Evolutionary conservation across 2,888 invertebrate genomes (phyloP), one percentile per base, ranked within the genome.

Genomic region (Brachyptera risi): DNA sequence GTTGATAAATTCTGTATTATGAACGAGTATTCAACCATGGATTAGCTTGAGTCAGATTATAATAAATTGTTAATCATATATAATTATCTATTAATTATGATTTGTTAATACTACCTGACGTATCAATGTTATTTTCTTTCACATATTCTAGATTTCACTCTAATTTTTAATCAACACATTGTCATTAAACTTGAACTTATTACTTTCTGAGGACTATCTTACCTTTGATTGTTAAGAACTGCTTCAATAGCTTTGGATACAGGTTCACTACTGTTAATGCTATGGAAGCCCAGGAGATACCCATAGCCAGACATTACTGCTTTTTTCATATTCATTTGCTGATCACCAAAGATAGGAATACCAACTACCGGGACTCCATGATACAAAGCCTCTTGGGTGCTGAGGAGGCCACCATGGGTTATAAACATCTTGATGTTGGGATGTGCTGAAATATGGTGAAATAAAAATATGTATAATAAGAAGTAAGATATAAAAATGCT

Each of bases 401-500:
- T 80, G 67, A 83, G 75, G 47, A 81, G 73, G 0, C 83, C 84
- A 31, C 82, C 83, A 67, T 83, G 80, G 13, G 81, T 82, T 61
- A 85, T 79, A 64, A 84, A 83, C 0, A 80, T 68, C 65, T 77
- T 78, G 0, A 82, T 74, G 61, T 80, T 81, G 1, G 75, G 73
- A 71, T 84, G 82, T 1, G 77, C 75, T 9, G 58, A 4, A 47
- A 47, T 2, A 44, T n/a, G n/a, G n/a, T n/a, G n/a, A n/a, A n/a
- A n/a, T n/a, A n/a, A n/a, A n/a, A n/a, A n/a, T n/a, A n/a, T n/a
- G n/a, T n/a, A n/a, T n/a, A n/a, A n/a, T n/a, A n/a, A n/a, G n/a
- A n/a, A n/a, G n/a, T n/a, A n/a, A n/a, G n/a, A n/a, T n/a, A n/a
- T n/a, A n/a, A n/a, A n/a, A n/a, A n/a, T n/a, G n/a, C n/a, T n/a